phyloP scores from a whole-genome alignment of 1,140 invertebrate species.

The Drosophila pseudoananassae region DNA sequence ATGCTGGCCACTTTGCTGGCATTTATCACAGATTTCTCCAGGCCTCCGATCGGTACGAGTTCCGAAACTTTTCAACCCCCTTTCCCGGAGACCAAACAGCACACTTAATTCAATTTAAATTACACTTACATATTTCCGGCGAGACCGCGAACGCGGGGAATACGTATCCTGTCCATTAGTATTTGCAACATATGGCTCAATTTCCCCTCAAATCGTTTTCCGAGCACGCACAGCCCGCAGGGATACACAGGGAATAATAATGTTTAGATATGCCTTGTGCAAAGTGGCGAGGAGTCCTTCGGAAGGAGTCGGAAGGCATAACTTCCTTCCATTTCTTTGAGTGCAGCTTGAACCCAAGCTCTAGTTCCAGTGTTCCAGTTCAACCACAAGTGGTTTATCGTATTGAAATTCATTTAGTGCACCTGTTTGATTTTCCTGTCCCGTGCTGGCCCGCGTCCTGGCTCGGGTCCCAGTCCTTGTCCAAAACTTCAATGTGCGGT shows the following conservation, averaged over 20 bases:
- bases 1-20: slow-evolving; percentile 66
- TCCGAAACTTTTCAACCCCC: slow-evolving; percentile 1
- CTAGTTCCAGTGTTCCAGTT: background rate
- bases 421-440: slow-evolving; percentile 82
- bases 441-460: slow-evolving; percentile 5
- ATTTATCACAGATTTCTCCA: slow-evolving; percentile 69
- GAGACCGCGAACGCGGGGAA: slow-evolving; percentile 9
- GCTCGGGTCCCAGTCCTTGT: slow-evolving; percentile 1
- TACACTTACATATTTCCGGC: slow-evolving; percentile 82
- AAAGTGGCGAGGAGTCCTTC: too few relatives aligned
- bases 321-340: background rate
- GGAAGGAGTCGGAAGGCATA: too few relatives aligned
- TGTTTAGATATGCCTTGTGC: background rate
- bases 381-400: slow-evolving; percentile 81
- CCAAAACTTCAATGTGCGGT: slow-evolving; percentile 20
- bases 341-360: background rate
- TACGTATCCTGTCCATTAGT: slow-evolving; percentile 72
- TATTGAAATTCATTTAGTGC: slow-evolving; percentile 83
- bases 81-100: slow-evolving; percentile 19
- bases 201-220: slow-evolving; percentile 73
- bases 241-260: slow-evolving; percentile 8
- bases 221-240: slow-evolving; percentile 34
- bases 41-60: slow-evolving; percentile 12
- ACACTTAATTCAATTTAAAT: slow-evolving; percentile 84
- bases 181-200: slow-evolving; percentile 83